These are phyloP conservation scores for Cheilosia grossa DNA, from an alignment of 2,888 invertebrate genomes.

Conservation along the genomic window DNA sequence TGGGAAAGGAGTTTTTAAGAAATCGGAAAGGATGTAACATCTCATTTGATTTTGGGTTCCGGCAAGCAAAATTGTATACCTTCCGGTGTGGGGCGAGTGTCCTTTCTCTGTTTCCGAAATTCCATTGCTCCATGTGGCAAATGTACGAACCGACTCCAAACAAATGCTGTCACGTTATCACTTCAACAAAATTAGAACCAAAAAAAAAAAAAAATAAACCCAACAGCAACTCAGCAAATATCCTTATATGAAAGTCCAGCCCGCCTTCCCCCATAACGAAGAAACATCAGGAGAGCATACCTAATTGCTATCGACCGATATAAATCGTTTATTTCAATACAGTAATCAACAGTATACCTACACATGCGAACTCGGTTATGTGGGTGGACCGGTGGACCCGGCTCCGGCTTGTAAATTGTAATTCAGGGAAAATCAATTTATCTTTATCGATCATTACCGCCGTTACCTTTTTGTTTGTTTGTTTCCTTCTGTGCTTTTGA, in stretches of 20 bases:
- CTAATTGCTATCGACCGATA: constrained; percentile 71
- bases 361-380: constrained; percentile 9
- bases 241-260: neutral
- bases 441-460: constrained; percentile 72
- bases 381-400: neutral
- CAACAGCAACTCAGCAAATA: neutral
- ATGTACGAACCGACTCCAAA: too few relatives aligned
- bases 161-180: constrained; percentile 20
- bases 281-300: constrained; percentile 20
- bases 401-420: constrained; percentile 28
- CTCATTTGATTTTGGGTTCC: constrained; percentile 18
- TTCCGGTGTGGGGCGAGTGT: too few relatives aligned
- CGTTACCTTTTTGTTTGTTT: constrained; percentile 7
- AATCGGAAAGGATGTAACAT: constrained; percentile 21
- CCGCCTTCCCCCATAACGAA: neutral
- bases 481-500: neutral
- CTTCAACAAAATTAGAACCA: neutral
- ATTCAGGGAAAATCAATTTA: constrained; percentile 67
- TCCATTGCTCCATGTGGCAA: too few relatives aligned
- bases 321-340: constrained; percentile 73
- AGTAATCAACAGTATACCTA: constrained; percentile 54
- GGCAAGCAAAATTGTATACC: neutral
- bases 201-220: too few relatives aligned
- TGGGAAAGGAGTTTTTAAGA: neutral
- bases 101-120: too few relatives aligned